Evolutionary conservation across 2,888 invertebrate genomes (phyloP).

Genomic region (Lacanobia wlatinum): DNA sequence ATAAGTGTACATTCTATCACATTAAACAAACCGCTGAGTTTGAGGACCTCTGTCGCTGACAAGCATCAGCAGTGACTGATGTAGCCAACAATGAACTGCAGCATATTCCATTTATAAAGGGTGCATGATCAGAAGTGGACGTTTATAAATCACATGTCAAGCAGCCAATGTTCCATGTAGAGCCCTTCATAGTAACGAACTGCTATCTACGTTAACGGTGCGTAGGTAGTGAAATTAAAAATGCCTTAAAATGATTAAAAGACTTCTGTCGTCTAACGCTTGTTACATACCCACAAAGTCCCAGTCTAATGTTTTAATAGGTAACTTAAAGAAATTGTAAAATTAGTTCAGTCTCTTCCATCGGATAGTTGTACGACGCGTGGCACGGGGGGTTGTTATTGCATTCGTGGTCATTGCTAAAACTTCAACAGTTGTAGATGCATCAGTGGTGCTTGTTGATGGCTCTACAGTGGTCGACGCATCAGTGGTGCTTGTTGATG

Average conservation of each 20-base stretch:
- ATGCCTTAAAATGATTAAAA: background rate
- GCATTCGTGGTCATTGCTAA: background rate
- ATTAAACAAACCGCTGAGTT: no score
- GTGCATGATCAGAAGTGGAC: background rate
- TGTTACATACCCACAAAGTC: no score
- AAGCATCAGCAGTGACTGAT: no score
- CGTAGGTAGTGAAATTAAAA: background rate
- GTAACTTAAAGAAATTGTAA: no score
- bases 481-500: background rate
- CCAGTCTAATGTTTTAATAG: no score
- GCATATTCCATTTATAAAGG: background rate
- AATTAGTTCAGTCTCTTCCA: constrained; percentile 39
- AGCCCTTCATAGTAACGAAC: background rate
- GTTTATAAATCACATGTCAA: no score
- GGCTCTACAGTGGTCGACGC: background rate
- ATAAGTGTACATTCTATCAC: no score
- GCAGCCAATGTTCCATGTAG: background rate
- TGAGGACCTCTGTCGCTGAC: no score
- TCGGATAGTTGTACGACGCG: constrained; percentile 23
- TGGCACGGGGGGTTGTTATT: background rate
- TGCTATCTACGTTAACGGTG: no score
- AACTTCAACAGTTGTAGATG: background rate
- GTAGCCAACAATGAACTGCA: background rate
- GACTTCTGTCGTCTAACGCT: background rate
- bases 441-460: background rate